Conservation (phyloP, 2,888 invertebrate genomes). For the Eucriotettix oculatus region DNA sequence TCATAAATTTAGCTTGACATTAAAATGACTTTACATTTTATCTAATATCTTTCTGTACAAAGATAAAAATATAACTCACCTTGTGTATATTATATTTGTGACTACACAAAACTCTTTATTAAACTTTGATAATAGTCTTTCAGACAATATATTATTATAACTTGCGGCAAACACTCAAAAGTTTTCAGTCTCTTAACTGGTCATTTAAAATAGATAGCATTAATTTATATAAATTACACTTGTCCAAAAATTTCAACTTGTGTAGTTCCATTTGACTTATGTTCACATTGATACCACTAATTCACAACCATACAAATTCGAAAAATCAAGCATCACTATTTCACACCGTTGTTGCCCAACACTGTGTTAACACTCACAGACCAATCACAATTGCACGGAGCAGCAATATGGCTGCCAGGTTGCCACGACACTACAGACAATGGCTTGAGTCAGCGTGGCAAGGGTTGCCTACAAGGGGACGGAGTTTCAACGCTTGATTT, state of each 20-base stretch:
- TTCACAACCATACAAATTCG: no score
- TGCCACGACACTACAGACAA: conserved; percentile 10
- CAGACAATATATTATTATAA: no score
- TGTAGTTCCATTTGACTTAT: neutral
- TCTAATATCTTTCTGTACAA: no score
- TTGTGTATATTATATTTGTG: no score
- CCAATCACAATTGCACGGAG: conserved; percentile 9
- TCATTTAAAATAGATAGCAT: neutral
- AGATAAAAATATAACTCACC: no score
- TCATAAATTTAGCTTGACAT: no score
- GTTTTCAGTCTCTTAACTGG: neutral
- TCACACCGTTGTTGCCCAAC: conserved; percentile 5
- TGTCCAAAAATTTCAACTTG: neutral
- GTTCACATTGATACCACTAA: neutral
- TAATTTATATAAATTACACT: neutral
- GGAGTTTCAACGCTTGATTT: conserved; percentile 8
- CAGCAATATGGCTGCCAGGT: conserved; percentile 11
- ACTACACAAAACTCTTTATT: no score
- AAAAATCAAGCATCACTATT: neutral
- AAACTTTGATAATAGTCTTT: no score
- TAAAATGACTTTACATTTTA: no score
- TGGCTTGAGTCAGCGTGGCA: conserved; percentile 8
- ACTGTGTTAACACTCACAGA: conserved; percentile 4
- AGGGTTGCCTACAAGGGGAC: conserved; percentile 9
- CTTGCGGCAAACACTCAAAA: neutral